Evolutionary conservation across 1,140 invertebrate genomes (phyloP).

Genomic region (Plectrocnemia conspersa): DNA sequence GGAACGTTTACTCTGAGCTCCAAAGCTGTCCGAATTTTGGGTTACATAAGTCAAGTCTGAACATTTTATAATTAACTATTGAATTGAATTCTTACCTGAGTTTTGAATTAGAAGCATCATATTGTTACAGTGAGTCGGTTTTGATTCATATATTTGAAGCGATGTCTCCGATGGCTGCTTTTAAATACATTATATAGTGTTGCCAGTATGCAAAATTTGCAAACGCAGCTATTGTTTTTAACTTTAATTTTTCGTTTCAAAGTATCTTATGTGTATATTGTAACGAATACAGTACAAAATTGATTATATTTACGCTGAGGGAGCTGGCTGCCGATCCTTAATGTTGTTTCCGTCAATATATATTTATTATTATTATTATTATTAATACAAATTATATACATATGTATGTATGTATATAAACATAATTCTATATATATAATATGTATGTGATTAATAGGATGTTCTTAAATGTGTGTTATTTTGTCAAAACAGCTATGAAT

Average conservation of each 20-base stretch:
- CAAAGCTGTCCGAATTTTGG: no score
- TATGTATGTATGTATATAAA: not conserved
- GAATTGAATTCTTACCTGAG: not conserved
- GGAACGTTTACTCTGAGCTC: no score
- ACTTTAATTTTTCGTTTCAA: no score
- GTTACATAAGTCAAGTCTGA: no score
- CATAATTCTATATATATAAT: not conserved
- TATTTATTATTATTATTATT: not conserved
- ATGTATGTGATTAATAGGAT: conserved; percentile 13
- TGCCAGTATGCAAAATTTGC: no score
- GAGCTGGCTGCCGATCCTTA: conserved; percentile 19
- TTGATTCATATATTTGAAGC: no score
- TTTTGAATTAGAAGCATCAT: no score
- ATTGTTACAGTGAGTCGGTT: no score
- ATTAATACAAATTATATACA: not conserved
- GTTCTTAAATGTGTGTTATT: conserved; percentile 17
- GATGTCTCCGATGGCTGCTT: no score
- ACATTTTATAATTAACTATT: not conserved
- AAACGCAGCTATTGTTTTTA: no score
- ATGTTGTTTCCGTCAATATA: conserved; percentile 9
- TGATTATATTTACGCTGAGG: not conserved
- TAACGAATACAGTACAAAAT: not conserved
- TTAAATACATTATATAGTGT: no score
- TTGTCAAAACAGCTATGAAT: conserved; percentile 18
- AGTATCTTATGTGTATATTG: no score